Percentiles rank a stretch among this genome's conserved stretches.
Evolutionary conservation across 2,113 vertebrate genomes (phyloP).

Genomic region (Eubucco bourcierii): DNA sequence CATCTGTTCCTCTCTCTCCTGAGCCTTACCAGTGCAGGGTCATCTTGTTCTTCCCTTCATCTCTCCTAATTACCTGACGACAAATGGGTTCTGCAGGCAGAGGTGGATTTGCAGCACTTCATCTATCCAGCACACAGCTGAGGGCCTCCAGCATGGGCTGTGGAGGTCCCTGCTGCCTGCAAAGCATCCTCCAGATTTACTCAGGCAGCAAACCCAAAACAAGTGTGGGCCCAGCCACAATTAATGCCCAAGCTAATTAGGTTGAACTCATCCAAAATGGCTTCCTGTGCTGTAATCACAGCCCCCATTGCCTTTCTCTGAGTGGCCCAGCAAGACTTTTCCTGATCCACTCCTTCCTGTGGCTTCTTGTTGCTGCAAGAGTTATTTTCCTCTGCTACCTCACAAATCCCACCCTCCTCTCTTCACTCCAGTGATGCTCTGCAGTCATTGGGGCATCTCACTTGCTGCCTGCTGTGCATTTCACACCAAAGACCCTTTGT

Average conservation of each 20-base stretch:
- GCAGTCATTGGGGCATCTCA: constrained; percentile 16
- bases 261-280: neutral
- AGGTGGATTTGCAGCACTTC: neutral
- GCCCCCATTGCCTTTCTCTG: neutral
- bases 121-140: neutral
- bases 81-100: neutral
- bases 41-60: neutral
- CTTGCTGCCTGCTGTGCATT: neutral
- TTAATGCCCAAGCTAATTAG: constrained; percentile 38
- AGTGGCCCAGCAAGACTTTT: constrained; percentile 58
- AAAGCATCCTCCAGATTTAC: neutral
- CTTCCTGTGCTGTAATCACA: constrained; percentile 59
- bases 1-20: neutral
- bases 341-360: constrained; percentile 22
- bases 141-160: neutral
- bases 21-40: neutral
- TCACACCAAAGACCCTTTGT: neutral
- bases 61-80: neutral
- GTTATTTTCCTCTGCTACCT: constrained; percentile 18
- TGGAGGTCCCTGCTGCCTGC: neutral
- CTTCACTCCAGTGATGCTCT: neutral
- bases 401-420: neutral
- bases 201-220: neutral
- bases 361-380: neutral
- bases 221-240: neutral